Conservation (phyloP, 2,888 invertebrate species). For the Cyclophora punctaria region DNA sequence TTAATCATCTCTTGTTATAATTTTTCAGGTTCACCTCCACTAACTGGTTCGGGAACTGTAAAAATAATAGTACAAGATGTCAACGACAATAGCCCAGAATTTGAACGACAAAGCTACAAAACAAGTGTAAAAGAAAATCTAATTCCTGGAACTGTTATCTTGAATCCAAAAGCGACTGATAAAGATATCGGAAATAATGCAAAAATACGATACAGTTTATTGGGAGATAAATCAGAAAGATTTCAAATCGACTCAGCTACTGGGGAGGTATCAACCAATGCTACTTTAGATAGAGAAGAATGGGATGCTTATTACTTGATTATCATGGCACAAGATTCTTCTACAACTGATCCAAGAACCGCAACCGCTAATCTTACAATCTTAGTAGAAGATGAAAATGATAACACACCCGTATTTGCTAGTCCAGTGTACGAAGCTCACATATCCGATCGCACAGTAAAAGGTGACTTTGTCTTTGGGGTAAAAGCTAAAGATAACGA, state of each 20-base stretch:
- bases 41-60: slow-evolving; percentile 94
- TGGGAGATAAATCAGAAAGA: slow-evolving; percentile 86
- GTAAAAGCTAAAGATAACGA: slow-evolving; percentile 91
- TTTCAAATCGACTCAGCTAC: slow-evolving; percentile 86
- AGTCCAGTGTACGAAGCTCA: slow-evolving; percentile 84
- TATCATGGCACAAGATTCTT: slow-evolving; percentile 91
- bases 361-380: slow-evolving; percentile 90
- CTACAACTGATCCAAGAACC: slow-evolving; percentile 87
- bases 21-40: slow-evolving; percentile 88
- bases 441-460: slow-evolving; percentile 85
- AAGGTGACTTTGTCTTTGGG: slow-evolving; percentile 92
- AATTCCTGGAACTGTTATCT: slow-evolving; percentile 83
- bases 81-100: slow-evolving; percentile 94
- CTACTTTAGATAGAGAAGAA: slow-evolving; percentile 86
- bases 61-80: slow-evolving; percentile 93
- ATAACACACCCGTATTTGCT: slow-evolving; percentile 87
- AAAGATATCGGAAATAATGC: slow-evolving; percentile 90
- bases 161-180: slow-evolving; percentile 86
- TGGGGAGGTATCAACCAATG: slow-evolving; percentile 85
- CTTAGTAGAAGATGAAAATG: slow-evolving; percentile 86
- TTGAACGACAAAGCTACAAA: slow-evolving; percentile 86
- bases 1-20: slow-evolving; percentile 7
- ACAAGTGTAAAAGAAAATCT: slow-evolving; percentile 88
- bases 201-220: slow-evolving; percentile 87
- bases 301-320: slow-evolving; percentile 85